Conservation (phyloP, 2,888 invertebrate species). For the Anaspis maculata region DNA sequence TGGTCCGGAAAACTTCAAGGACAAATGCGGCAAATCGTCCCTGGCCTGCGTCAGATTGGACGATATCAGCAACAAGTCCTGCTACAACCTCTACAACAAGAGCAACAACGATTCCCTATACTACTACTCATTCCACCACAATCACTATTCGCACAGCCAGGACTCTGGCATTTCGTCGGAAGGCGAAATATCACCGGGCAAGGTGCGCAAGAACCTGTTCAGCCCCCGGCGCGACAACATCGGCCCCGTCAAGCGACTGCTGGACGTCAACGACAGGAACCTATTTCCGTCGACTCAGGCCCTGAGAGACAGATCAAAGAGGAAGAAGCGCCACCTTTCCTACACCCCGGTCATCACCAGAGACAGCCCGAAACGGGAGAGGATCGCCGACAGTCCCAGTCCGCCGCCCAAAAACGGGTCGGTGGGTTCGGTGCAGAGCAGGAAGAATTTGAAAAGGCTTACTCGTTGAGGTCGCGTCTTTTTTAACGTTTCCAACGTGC, state of each 20-base stretch:
- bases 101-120: constrained; percentile 1
- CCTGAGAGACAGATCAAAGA: neutral
- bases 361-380: neutral
- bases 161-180: constrained; percentile 24
- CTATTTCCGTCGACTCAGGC: too few relatives aligned
- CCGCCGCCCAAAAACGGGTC: constrained; percentile 28
- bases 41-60: constrained; percentile 10
- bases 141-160: constrained; percentile 9
- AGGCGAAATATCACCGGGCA: constrained; percentile 21
- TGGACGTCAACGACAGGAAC: constrained; percentile 4
- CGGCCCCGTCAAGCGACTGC: too few relatives aligned
- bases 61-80: constrained; percentile 7
- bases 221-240: neutral
- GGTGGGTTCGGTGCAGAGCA: constrained; percentile 34
- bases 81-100: neutral
- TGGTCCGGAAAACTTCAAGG: constrained; percentile 33
- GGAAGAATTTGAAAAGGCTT: constrained; percentile 33
- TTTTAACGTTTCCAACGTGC: too few relatives aligned
- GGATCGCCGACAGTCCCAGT: constrained; percentile 16
- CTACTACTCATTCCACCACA: constrained; percentile 3
- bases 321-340: constrained; percentile 1
- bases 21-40: constrained; percentile 29
- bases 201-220: constrained; percentile 23
- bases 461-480: constrained; percentile 29
- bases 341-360: constrained; percentile 1